Base-by-base conservation (phyloP, 2,113 vertebrate species). In the Cyphomyrus plagiostoma region DNA sequence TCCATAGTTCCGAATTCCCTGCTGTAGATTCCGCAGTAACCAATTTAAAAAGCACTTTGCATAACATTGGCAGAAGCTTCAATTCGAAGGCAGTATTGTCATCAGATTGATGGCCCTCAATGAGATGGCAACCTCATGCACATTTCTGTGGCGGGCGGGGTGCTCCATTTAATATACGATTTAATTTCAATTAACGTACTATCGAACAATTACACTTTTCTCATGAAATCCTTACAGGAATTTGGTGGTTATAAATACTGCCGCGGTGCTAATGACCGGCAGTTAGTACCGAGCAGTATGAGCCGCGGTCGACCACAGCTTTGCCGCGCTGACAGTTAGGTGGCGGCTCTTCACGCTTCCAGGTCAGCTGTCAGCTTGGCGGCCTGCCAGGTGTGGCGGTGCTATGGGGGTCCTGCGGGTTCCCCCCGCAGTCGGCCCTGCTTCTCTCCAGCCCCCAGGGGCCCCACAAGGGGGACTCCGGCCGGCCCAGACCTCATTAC, bases 201-300 rank as follows among this genome's bases (percentile, higher is more conserved):
- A 23, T 83, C 80, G 48, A 83, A 83, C 80, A 45, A 83, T 83
- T 83, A 45, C 19, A 46, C 80, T 39, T 83, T 45, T 45, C 35
- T 42, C 80, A 48, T 83, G 17, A 45, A 83, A 83, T 83, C 42
- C 80, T 83, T 83, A 83, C 15, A 83, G 35, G 80, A 83, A 83
- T 83, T 83, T 45, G 13, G 26, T 15, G 35, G 35, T 13, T 13
- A 80, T 80, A 53, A 77, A 80, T 80, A 30, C 74, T 42, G 15
- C 35, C 26, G 13, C 3, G 7, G 35, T 15, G 35, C 35, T 21
- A 80, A 21, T 42, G 39, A 80, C 30, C 35, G 23, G 35, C 17
- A 80, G 35, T 39, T 5, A 80, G 11, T 17, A 6, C 17, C 0
- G 4, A 39, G 35, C 15, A 21, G 17, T 6, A 53, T 19, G 52